Conservation (phyloP, 2,888 invertebrate genomes). For the Hypena proboscidalis region DNA sequence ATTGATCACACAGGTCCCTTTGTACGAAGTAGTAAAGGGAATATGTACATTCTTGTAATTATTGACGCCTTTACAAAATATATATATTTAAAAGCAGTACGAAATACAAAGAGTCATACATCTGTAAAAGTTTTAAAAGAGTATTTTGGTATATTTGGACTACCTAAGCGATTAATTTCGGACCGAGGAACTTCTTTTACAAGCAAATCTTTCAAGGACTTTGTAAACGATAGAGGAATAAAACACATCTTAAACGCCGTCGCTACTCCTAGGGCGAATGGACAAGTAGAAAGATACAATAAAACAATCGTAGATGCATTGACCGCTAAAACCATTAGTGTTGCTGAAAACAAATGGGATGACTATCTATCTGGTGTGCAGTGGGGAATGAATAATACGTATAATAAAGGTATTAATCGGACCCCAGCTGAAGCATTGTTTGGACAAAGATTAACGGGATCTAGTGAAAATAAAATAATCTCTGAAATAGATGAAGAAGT, state of each 20-base stretch:
- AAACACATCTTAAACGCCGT: constrained; percentile 13
- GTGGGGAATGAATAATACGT: constrained; percentile 2
- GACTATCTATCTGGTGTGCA: constrained; percentile 3
- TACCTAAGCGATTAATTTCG: background rate
- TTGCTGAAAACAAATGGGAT: constrained; percentile 21
- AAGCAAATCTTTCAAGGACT: constrained; percentile 2
- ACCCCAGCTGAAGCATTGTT: constrained; percentile 5
- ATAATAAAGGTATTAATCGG: constrained; percentile 4
- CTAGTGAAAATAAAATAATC: background rate
- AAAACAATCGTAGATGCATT: background rate
- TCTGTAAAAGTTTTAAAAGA: background rate
- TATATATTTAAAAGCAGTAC: background rate
- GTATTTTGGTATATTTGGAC: background rate
- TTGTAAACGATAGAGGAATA: background rate
- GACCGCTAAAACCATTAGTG: too few relatives aligned
- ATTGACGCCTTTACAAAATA: constrained; percentile 9
- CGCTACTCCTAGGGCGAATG: constrained; percentile 9
- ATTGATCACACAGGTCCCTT: constrained; percentile 11
- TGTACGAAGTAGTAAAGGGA: background rate
- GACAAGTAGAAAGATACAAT: constrained; percentile 9
- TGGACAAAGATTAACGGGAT: background rate
- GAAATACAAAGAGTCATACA: constrained; percentile 2
- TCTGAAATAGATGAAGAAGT: constrained; percentile 2
- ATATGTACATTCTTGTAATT: constrained; percentile 2
- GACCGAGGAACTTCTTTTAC: constrained; percentile 6